Evolutionary conservation across 1,140 invertebrate genomes (phyloP).

Genomic region (Drosophila takahashii): DNA sequence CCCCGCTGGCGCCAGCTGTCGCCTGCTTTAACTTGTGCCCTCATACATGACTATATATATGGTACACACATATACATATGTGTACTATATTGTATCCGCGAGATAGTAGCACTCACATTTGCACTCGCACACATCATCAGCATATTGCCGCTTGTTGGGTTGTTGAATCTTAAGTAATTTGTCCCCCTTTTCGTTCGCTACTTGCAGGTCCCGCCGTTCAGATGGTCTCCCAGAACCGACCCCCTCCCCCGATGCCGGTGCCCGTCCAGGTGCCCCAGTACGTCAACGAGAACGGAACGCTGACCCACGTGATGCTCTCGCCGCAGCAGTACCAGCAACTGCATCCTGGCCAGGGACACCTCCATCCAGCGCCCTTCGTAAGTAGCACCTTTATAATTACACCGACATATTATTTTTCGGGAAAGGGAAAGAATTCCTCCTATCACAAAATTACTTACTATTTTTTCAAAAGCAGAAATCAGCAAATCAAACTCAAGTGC

Average conservation of each 20-base stretch:
- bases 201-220: slow-evolving; percentile 89
- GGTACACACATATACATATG: background rate
- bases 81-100: slow-evolving; percentile 16
- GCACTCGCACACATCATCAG: slow-evolving; percentile 36
- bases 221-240: slow-evolving; percentile 92
- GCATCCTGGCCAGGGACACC: slow-evolving; percentile 85
- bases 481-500: too few species aligned
- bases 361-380: slow-evolving; percentile 82
- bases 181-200: slow-evolving; percentile 38
- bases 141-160: slow-evolving; percentile 46
- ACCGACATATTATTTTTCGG: too few species aligned
- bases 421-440: too few species aligned
- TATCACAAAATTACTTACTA: too few species aligned
- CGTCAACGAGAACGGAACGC: slow-evolving; percentile 93
- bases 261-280: slow-evolving; percentile 96
- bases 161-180: slow-evolving; percentile 27
- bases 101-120: slow-evolving; percentile 2
- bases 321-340: slow-evolving; percentile 89
- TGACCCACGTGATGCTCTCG: slow-evolving; percentile 93
- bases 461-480: too few species aligned
- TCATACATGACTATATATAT: slow-evolving; percentile 14
- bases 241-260: slow-evolving; percentile 94
- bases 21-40: slow-evolving; percentile 44
- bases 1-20: slow-evolving; percentile 66
- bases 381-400: slow-evolving; percentile 16